phyloP scores from a whole-genome alignment of 2,888 invertebrate genomes.

The Drosophila anomelani region DNA sequence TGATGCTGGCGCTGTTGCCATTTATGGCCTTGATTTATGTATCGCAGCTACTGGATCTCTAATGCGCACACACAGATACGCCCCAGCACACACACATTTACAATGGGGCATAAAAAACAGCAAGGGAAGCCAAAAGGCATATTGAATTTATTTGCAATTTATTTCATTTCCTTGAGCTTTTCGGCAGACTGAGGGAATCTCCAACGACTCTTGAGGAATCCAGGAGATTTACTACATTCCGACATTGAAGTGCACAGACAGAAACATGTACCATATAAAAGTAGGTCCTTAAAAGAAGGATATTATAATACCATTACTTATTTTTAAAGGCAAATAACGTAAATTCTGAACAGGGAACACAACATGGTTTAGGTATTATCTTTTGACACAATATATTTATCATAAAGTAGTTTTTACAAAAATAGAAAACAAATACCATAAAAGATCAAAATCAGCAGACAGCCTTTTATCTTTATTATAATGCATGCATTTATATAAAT shows the following conservation, averaged over 20 bases:
- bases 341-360: too few relatives aligned
- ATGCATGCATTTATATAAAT: too few relatives aligned
- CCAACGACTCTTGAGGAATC: constrained; percentile 9
- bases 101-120: constrained; percentile 17
- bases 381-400: too few relatives aligned
- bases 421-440: too few relatives aligned
- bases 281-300: background rate
- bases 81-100: constrained; percentile 13
- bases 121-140: constrained; percentile 49
- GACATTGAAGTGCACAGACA: background rate
- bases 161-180: constrained; percentile 75
- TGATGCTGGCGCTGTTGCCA: constrained; percentile 69
- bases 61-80: constrained; percentile 63
- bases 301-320: background rate
- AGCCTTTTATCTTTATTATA: too few relatives aligned
- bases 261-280: background rate
- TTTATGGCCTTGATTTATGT: constrained; percentile 78
- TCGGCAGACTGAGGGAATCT: constrained; percentile 56
- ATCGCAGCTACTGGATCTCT: constrained; percentile 76
- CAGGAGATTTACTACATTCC: constrained; percentile 33
- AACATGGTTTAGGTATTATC: too few relatives aligned
- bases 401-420: too few relatives aligned
- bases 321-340: too few relatives aligned
- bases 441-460: too few relatives aligned
- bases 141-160: constrained; percentile 78